A percentile compares a stretch with the other conserved stretches of the same genome.
phyloP scores from a whole-genome alignment of 1,140 invertebrate species.

The Forficula auricularia region DNA sequence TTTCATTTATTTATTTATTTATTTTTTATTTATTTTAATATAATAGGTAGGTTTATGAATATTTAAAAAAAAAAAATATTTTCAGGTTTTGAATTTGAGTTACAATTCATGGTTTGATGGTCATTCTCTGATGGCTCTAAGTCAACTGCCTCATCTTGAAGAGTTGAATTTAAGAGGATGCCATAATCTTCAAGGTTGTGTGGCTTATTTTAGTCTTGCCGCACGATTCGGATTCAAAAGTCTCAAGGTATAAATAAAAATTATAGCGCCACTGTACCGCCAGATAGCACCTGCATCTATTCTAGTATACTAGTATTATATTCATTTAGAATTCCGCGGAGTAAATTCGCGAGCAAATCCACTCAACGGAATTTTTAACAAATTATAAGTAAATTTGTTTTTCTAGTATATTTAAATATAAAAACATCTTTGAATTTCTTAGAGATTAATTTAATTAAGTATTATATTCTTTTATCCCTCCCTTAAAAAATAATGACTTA shows the following conservation, averaged over 20 bases:
- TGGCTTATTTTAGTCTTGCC: constrained; percentile 54
- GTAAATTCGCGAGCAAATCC: no score
- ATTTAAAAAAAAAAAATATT: no score
- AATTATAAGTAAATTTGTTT: no score
- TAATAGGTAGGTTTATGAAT: constrained; percentile 16
- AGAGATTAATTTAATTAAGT: no score
- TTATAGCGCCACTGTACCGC: background rate
- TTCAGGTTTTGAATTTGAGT: constrained; percentile 41
- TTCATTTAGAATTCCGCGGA: no score
- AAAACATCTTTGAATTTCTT: no score
- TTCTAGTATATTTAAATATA: no score
- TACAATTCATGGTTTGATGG: constrained; percentile 51
- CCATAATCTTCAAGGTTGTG: constrained; percentile 42
- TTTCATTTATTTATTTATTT: background rate
- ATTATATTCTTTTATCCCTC: no score
- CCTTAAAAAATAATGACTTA: no score
- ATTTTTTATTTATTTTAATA: background rate
- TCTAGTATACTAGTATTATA: constrained; percentile 1
- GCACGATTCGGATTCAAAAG: constrained; percentile 49
- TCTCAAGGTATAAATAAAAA: constrained; percentile 42
- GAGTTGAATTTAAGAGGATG: constrained; percentile 42
- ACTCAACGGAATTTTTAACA: no score
- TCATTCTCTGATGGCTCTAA: constrained; percentile 46
- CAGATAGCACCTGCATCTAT: background rate
- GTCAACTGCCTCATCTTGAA: constrained; percentile 41